Conservation (phyloP, 1,140 invertebrate species). For the Drosophila paulistorum region DNA sequence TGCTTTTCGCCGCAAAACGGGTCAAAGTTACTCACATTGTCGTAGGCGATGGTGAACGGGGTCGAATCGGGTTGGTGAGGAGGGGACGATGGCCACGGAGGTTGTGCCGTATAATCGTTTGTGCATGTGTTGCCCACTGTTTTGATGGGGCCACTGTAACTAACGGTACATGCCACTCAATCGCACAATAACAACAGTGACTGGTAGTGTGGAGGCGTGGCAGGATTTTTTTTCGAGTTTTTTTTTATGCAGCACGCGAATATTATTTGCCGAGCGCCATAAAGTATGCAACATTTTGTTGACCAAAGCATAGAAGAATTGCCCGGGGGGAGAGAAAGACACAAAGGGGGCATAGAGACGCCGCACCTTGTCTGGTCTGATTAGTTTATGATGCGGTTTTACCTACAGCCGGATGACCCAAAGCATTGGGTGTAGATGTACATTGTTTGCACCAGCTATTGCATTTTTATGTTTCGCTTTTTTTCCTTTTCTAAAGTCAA, state of each 20-base stretch:
- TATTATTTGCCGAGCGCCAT: slow-evolving; percentile 51
- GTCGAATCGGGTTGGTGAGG: neutral
- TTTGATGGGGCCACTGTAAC: slow-evolving; percentile 46
- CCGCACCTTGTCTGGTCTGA: slow-evolving; percentile 35
- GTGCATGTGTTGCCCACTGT: slow-evolving; percentile 32
- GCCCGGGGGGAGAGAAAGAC: neutral
- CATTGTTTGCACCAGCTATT: neutral
- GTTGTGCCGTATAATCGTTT: slow-evolving; percentile 36
- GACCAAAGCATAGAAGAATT: slow-evolving; percentile 33
- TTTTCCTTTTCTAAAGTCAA: neutral
- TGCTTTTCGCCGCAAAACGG: slow-evolving; percentile 51
- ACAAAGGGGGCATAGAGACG: neutral
- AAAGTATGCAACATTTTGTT: slow-evolving; percentile 62
- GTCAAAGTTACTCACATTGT: slow-evolving; percentile 51
- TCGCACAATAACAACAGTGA: slow-evolving; percentile 36
- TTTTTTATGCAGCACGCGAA: slow-evolving; percentile 51
- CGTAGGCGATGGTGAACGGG: neutral
- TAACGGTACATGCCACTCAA: slow-evolving; percentile 57
- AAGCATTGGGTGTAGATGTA: neutral
- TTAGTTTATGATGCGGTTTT: slow-evolving; percentile 40
- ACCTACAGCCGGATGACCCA: neutral
- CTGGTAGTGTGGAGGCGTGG: neutral
- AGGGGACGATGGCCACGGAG: neutral
- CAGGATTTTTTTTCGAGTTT: slow-evolving; percentile 1
- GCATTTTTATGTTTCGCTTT: slow-evolving; percentile 7